A percentile compares a stretch with the other conserved stretches of the same genome.
phyloP scores from a whole-genome alignment of 2,113 vertebrate genomes.

The Neogobius melanostomus region DNA sequence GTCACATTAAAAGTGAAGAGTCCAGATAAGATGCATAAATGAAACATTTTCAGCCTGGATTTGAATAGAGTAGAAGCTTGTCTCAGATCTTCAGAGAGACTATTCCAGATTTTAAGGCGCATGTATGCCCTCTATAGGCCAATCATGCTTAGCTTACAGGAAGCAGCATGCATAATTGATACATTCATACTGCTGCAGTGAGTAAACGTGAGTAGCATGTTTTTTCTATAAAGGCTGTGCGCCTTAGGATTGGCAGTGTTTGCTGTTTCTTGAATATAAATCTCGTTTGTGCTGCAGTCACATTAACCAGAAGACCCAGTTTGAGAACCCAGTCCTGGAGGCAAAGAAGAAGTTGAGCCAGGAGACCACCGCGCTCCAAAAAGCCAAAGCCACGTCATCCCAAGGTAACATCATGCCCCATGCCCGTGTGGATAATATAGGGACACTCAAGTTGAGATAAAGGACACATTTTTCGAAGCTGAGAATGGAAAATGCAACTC shows the following conservation, averaged over 20 bases:
- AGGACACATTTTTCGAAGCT: constrained; percentile 8
- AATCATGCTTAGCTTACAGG: constrained; percentile 28
- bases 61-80: background rate
- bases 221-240: constrained; percentile 1
- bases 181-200: constrained; percentile 17
- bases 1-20: too few species aligned
- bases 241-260: constrained; percentile 1
- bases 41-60: background rate
- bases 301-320: constrained; percentile 99
- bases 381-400: constrained; percentile 49
- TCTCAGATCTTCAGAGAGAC: too few species aligned
- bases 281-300: constrained; percentile 71
- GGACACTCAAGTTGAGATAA: constrained; percentile 1
- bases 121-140: constrained; percentile 11
- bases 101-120: background rate
- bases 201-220: constrained; percentile 24
- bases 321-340: constrained; percentile 98
- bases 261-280: constrained; percentile 17
- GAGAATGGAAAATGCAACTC: constrained; percentile 11
- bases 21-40: too few species aligned
- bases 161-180: constrained; percentile 51
- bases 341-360: constrained; percentile 91
- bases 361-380: constrained; percentile 70
- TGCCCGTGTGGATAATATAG: background rate
- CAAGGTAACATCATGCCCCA: constrained; percentile 61